phyloP scores from a whole-genome alignment of 2,113 vertebrate species.

The Petrocephalus microphthalmus region DNA sequence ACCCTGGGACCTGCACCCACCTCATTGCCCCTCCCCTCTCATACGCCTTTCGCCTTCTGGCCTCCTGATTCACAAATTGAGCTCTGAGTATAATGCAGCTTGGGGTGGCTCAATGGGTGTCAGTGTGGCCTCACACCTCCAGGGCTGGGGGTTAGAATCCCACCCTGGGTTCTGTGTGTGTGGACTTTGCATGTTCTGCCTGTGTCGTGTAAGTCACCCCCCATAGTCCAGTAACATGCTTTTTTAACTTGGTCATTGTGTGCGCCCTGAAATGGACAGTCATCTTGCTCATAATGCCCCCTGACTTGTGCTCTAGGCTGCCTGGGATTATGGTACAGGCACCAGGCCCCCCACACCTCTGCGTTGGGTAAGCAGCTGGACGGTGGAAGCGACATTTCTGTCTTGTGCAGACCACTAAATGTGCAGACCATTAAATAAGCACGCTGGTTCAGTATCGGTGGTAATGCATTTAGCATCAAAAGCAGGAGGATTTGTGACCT shows the following conservation, averaged over 20 bases:
- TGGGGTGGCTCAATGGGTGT: neutral
- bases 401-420: neutral
- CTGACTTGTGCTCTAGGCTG: neutral
- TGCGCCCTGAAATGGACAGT: neutral
- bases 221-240: neutral
- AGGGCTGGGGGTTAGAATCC: neutral
- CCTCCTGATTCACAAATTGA: neutral
- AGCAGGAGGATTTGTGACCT: neutral
- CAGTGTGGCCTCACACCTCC: neutral
- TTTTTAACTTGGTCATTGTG: neutral
- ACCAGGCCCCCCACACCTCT: neutral
- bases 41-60: neutral
- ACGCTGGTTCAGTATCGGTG: neutral
- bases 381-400: neutral
- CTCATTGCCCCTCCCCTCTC: neutral
- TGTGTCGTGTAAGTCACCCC: neutral
- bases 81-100: neutral
- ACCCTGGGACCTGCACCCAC: neutral
- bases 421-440: neutral
- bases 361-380: neutral
- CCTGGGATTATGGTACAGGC: neutral
- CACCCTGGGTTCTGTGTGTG: neutral
- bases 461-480: neutral
- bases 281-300: neutral
- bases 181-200: neutral